Base-by-base conservation (phyloP, 1,140 invertebrate genomes). In the Proales similis region DNA sequence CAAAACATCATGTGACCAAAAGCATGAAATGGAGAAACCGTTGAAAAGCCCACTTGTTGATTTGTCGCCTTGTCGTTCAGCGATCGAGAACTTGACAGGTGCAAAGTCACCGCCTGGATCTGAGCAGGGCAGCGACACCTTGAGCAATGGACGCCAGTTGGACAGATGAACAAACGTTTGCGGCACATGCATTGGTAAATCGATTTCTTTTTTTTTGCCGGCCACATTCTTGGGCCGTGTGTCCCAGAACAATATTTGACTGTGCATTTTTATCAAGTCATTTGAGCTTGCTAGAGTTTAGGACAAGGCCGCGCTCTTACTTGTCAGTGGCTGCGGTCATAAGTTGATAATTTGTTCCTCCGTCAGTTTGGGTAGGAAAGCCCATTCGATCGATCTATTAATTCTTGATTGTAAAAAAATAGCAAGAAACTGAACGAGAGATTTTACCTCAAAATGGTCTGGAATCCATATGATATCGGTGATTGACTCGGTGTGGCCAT, bases 401-500 rank as follows among this genome's bases (percentile, higher is more conserved):
- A 47, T 30, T 30, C 3, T 64, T 42, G n/a, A 26, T 12, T 45
- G 32, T 6, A 14, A 33, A 5, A 14, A 4, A 12, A 1, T 19
- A 43, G 14, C 39, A 2, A 11, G 42, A 24, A 11, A 12, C 47
- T 32, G 11, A 20, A 22, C 36, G 17, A 36, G 7, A 11, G 46
- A 3, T 48, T 62, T 24, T 67, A 76, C 73, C 68, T 77, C 72
- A 67, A 77, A 65, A 67, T 77, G 71, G 63, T 72, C 69, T 29
- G 77, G 77, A 3, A 78, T 32, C 77, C 77, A 78, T 20, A 67
- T 65, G 24, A 78, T 63, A 65, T 77, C 71, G 43, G 74, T 74
- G 6, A 77, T 71, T 17, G 72, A 65, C 38, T 68, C 67, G 61
- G 67, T 67, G 57, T 78, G 77, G 43, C 72, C 71, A 62, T 72